A percentile compares a stretch with the other conserved stretches of the same genome.
Conservation (phyloP, 2,797 vertebrate species). For the Pempheris klunzingeri region DNA sequence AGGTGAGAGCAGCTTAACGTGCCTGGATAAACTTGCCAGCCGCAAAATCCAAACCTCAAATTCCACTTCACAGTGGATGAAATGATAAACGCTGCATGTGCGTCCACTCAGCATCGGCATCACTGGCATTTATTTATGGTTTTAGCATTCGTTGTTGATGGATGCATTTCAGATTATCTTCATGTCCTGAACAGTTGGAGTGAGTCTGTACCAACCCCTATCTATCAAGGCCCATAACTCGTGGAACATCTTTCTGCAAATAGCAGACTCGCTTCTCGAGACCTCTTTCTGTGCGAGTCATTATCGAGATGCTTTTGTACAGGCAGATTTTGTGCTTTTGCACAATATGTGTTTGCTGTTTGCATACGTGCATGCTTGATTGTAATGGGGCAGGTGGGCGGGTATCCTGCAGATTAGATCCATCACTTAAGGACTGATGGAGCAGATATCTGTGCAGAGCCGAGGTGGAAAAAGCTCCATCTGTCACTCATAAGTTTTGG, state of each 20-base stretch:
- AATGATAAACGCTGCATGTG: slow-evolving; percentile 77
- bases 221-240: slow-evolving; percentile 54
- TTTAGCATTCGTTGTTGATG: slow-evolving; percentile 61
- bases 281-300: slow-evolving; percentile 25
- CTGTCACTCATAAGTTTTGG: slow-evolving; percentile 21
- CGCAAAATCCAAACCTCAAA: slow-evolving; percentile 74
- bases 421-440: slow-evolving; percentile 39
- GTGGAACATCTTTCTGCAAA: slow-evolving; percentile 74
- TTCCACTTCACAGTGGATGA: slow-evolving; percentile 82
- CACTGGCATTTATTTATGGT: slow-evolving; percentile 70
- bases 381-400: slow-evolving; percentile 34
- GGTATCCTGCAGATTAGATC: slow-evolving; percentile 67
- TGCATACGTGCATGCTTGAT: slow-evolving; percentile 9
- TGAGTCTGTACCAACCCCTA: slow-evolving; percentile 63
- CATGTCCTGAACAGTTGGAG: slow-evolving; percentile 60
- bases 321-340: slow-evolving; percentile 26
- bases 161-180: slow-evolving; percentile 76
- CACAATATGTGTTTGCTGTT: slow-evolving; percentile 15
- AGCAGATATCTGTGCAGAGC: slow-evolving; percentile 25
- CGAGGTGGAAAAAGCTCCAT: slow-evolving; percentile 24
- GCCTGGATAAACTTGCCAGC: slow-evolving; percentile 78
- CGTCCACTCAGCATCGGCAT: slow-evolving; percentile 59
- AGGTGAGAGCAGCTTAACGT: slow-evolving; percentile 70
- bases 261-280: slow-evolving; percentile 57
- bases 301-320: slow-evolving; percentile 57